These are phyloP conservation scores for Channa argus DNA, from an alignment of 2,113 vertebrate species.

Conservation along the genomic window DNA sequence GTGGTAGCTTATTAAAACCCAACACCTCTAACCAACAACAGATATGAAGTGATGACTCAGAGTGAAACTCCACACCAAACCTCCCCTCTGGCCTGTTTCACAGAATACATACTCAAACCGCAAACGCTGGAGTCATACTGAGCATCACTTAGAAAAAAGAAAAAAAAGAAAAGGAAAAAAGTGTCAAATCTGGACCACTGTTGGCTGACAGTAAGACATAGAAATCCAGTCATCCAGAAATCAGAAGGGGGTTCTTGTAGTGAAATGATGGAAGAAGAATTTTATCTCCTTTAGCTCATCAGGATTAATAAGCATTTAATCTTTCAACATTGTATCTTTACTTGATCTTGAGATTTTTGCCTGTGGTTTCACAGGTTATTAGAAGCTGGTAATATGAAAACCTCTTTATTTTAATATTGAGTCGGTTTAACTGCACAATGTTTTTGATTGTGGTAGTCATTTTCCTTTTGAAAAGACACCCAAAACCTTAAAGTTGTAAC, in stretches of 20 bases:
- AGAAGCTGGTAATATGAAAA: no score
- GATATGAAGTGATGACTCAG: slow-evolving; percentile 9
- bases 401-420: not conserved
- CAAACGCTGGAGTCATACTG: slow-evolving; percentile 34
- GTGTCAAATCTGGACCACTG: slow-evolving; percentile 24
- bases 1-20: slow-evolving; percentile 54
- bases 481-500: not conserved
- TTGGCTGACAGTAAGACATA: not conserved
- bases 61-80: slow-evolving; percentile 42
- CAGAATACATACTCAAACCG: slow-evolving; percentile 9
- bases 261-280: not conserved
- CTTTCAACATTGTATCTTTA: not conserved
- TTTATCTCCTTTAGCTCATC: not conserved
- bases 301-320: not conserved
- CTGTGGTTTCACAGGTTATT: not conserved
- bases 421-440: not conserved
- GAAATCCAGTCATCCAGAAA: slow-evolving; percentile 14
- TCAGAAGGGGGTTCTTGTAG: not conserved
- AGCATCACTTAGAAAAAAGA: slow-evolving; percentile 8
- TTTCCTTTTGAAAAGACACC: not conserved
- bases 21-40: slow-evolving; percentile 57
- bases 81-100: slow-evolving; percentile 40
- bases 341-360: not conserved
- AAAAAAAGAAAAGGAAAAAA: not conserved
- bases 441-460: no score